Evolutionary conservation across 2,797 vertebrate genomes (phyloP), one percentile per base, ranked within the genome.

Genomic region (Schizopygopsis pylzovi): DNA sequence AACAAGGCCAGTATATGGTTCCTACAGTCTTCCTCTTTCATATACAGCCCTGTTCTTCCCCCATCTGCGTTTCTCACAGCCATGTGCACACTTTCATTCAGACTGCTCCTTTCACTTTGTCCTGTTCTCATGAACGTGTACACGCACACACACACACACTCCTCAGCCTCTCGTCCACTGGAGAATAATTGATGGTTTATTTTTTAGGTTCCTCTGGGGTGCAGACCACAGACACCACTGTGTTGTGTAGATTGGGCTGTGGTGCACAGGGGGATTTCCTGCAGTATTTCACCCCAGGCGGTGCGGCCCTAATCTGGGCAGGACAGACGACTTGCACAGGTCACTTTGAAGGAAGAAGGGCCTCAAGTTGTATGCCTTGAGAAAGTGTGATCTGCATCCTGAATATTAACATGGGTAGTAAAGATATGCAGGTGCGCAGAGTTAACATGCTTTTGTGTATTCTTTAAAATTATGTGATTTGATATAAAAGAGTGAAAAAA

Each of bases 171-270:
- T 82, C 52, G 59, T 86, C 68, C 67, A 54, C 33, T 59, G 73
- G 45, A 86, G 82, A 49, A 78, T 88, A 88, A 90, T 90, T 90
- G 86, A 89, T 89, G 79, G 76, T 73, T 92, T 91, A 87, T 91
- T 90, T 81, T 78, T 81, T 82, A 83, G 52, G 82, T 71, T 85
- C 71, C 59, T 28, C 73, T 47, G 22, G 45, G 41, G 65, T 85
- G 18, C 54, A 54, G 63, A 89, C 89, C 89, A 52, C 90, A 90
- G 54, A 79, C 79, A 81, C 71, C 68, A 81, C 59, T 79, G 88
- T 85, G 82, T 8, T 10, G 70, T 79, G 45, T 28, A 81, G 72
- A 54, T 70, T 77, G 67, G 54, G 65, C 25, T 73, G 56, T 52
- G 86, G 79, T 77, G 47, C 45, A 65, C 78, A 59, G 63, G 63